Base-by-base conservation (phyloP, 2,113 vertebrate species). In the Amazona guildingii region DNA sequence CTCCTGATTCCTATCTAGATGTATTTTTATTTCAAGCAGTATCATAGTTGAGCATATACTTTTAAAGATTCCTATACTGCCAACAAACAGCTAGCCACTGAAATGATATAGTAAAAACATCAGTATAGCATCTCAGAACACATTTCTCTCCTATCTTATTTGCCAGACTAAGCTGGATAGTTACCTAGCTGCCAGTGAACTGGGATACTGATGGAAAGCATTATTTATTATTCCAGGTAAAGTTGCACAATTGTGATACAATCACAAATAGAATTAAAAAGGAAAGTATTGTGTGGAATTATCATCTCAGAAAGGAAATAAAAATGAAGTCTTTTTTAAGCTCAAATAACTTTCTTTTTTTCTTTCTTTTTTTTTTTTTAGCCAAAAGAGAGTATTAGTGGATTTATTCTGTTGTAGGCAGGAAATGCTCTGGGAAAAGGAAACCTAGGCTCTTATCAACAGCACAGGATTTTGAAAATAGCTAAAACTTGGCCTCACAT, bases 81-180 rank as follows among this genome's bases (percentile, higher is more conserved):
- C 43, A 59, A 63, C 46, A 76, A 90, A 86, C 46, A 75, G 4
- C 8, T 35, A 84, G 37, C 18, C 20, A 33, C n/a, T 63, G 57
- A 86, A 86, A 70, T 24, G 5, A 49, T 25, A 55, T 0, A 48
- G 41, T 37, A 67, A 43, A 66, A 83, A 10, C 31, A 75, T 23
- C 13, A 43, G 5, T 31, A 63, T 10, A 9, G 33, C 75, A 73
- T 94, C 87, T 96, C 64, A 87, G 86, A 86, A 96, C 39, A 52
- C 20, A 92, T 88, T 91, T 88, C 81, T 78, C 84, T 74, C 33
- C 5, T n/a, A n/a, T n/a, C 35, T 67, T 83, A 70, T 86, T 94
- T 90, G 67, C 46, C 63, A 88, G 29, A 94, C 48, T 37, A 96
- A 96, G 96, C 20, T 80, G 49, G 85, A 90, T 27, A 78, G 24